Evolutionary conservation across 2,113 vertebrate species (phyloP), one percentile per base, ranked within the genome.

Genomic region (Nothocercus julius): DNA sequence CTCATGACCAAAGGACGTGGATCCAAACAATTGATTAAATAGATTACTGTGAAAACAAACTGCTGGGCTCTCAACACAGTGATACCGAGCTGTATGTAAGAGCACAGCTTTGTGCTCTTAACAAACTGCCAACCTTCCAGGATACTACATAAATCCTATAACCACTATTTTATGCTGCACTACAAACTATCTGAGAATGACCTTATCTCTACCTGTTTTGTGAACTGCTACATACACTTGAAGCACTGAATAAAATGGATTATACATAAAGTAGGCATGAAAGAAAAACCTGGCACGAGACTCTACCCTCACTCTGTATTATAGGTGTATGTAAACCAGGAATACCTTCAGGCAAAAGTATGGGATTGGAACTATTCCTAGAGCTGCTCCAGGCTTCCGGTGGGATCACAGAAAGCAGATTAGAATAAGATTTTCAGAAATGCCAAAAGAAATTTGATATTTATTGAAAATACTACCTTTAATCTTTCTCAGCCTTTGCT

Each of bases 1-100:
- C 34, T 68, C n/a, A 5, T 24, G 28, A 76, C 14, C 27, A 21
- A 1, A 0, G 38, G 67, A 58, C 3, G 2, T 6, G 10, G 42
- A 7, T 84, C 62, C 68, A 34, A n/a, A 44, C 51, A 89, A 87
- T 61, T 36, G 61, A 36, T 63, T 1, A 79, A 45, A 82, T 85
- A 27, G n/a, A 61, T 19, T 56, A 7, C 61, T 47, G 4, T 51
- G 56, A 84, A 90, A 40, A 44, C 20, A 42, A 72, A 61, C 13
- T 53, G 30, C 4, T 90, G 28, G 40, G 58, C 32, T 75, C 47
- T 36, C 72, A n/a, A 30, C 27, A 36, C 22, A 80, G 36, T 24
- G 28, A 66, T 44, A 54, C 40, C 40, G 58, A 42, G 49, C 30
- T 53, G 9, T 27, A 53, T 7, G 7, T 74, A 49, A 95, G 13